phyloP scores from a whole-genome alignment of 2,113 vertebrate genomes.

The Tringa solitaria region DNA sequence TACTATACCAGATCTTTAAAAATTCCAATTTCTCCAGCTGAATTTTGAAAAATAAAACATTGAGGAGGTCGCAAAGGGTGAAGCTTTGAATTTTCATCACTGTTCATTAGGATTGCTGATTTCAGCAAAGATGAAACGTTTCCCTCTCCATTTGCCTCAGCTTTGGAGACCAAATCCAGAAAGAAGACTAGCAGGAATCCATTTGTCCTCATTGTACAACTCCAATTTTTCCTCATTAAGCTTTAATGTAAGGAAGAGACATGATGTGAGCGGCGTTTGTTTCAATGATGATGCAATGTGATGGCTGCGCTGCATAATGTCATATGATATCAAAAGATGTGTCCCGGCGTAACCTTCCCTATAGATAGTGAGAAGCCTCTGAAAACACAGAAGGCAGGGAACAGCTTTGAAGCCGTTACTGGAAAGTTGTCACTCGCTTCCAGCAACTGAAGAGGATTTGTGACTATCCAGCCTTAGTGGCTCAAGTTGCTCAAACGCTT shows the following conservation, averaged over 20 bases:
- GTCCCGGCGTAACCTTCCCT: conserved; percentile 20
- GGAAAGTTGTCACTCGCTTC: background rate
- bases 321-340: conserved; percentile 11
- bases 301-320: conserved; percentile 42
- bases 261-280: background rate
- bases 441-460: background rate
- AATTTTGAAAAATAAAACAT: background rate
- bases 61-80: background rate
- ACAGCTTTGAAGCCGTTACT: background rate
- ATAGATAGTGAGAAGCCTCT: background rate
- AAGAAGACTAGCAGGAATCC: background rate
- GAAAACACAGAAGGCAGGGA: background rate
- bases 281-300: conserved; percentile 35
- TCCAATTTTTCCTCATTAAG: background rate
- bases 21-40: background rate
- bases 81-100: background rate
- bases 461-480: background rate
- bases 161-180: background rate
- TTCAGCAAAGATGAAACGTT: background rate
- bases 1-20: background rate
- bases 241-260: conserved; percentile 11
- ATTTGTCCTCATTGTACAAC: background rate
- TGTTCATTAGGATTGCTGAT: background rate
- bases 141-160: background rate
- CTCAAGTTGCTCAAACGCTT: background rate